Percentiles rank a stretch among this genome's conserved stretches.
phyloP scores from a whole-genome alignment of 2,888 invertebrate genomes.

The Trisateles emortualis region DNA sequence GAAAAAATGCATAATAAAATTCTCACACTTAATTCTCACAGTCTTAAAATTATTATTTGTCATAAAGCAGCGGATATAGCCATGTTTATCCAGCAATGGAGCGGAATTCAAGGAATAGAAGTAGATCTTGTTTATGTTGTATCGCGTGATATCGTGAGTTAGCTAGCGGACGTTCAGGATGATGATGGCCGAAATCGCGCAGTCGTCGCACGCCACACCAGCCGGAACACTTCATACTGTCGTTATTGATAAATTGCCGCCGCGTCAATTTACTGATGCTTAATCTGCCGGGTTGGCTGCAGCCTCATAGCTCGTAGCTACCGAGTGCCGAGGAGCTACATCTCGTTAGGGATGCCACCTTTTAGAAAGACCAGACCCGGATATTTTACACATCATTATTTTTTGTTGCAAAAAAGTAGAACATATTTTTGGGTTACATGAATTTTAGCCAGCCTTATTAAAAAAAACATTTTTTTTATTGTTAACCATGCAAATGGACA shows the following conservation, averaged over 20 bases:
- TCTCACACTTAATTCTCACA: slow-evolving; percentile 4
- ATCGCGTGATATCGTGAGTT: slow-evolving; percentile 39
- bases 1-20: neutral
- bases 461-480: no score
- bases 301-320: slow-evolving; percentile 46
- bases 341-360: no score
- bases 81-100: slow-evolving; percentile 10
- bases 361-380: no score
- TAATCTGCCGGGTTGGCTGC: slow-evolving; percentile 59
- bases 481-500: no score
- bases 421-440: no score
- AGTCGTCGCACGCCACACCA: slow-evolving; percentile 49
- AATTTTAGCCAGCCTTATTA: no score
- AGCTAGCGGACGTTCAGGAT: slow-evolving; percentile 46
- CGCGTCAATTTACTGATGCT: slow-evolving; percentile 70
- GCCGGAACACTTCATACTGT: slow-evolving; percentile 83
- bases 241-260: slow-evolving; percentile 85
- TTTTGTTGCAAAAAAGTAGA: no score
- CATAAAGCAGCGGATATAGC: slow-evolving; percentile 24
- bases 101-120: slow-evolving; percentile 18
- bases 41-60: neutral
- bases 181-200: slow-evolving; percentile 74
- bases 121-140: slow-evolving; percentile 29
- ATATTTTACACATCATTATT: no score
- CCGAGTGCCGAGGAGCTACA: slow-evolving; percentile 38